These are phyloP conservation scores for Euleptes europaea DNA, from an alignment of 2,113 vertebrate species.

Conservation along the genomic window DNA sequence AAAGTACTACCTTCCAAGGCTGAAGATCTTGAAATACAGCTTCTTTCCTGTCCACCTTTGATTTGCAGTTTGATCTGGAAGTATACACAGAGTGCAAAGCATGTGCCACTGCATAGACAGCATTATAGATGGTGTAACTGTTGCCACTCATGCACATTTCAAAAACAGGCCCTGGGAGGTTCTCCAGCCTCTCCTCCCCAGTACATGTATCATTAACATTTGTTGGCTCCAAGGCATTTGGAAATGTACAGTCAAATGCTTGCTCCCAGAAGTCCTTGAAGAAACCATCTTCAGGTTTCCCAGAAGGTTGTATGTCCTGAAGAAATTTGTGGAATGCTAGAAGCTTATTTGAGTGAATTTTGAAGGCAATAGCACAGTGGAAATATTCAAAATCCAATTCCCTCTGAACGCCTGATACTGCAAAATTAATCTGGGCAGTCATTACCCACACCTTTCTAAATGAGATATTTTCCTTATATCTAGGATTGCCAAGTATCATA, in stretches of 20 bases:
- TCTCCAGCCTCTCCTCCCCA: neutral
- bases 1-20: neutral
- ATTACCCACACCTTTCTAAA: neutral
- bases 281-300: neutral
- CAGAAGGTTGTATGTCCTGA: neutral
- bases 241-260: neutral
- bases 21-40: neutral
- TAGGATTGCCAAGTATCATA: accelerated
- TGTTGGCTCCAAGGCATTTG: neutral
- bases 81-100: neutral
- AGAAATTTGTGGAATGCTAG: neutral
- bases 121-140: no score
- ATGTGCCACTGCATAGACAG: neutral
- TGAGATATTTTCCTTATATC: neutral
- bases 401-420: neutral
- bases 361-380: neutral
- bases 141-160: no score
- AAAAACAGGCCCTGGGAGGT: no score
- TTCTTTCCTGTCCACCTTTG: neutral
- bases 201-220: neutral
- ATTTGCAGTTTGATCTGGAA: neutral
- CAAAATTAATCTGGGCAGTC: neutral
- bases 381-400: neutral
- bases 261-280: neutral
- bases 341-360: neutral